Evolutionary conservation across 2,797 vertebrate genomes (phyloP).

Genomic region (Amazona finschi): DNA sequence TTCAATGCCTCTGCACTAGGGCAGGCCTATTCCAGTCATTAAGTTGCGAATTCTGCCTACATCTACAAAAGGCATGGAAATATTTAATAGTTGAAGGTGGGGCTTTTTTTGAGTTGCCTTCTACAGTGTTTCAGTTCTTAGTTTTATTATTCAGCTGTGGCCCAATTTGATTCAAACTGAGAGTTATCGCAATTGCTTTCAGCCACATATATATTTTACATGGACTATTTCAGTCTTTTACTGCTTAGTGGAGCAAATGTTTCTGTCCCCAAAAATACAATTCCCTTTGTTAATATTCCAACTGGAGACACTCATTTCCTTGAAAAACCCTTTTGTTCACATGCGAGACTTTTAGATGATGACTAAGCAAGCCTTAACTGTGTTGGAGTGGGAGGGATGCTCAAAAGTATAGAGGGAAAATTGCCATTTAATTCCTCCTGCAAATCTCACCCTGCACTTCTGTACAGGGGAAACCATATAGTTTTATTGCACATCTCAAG

Average conservation of each 20-base stretch:
- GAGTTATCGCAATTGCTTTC: neutral
- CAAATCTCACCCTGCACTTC: neutral
- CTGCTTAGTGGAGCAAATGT: neutral
- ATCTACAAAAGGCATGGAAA: neutral
- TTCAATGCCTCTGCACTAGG: neutral
- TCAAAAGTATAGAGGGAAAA: neutral
- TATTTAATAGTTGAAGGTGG: neutral
- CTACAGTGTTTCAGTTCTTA: neutral
- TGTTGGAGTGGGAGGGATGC: slow-evolving; percentile 6
- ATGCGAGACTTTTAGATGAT: slow-evolving; percentile 16
- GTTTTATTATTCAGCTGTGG: neutral
- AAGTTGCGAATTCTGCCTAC: neutral
- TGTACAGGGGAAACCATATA: neutral
- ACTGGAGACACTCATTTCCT: neutral
- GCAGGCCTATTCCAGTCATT: neutral
- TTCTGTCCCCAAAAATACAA: neutral
- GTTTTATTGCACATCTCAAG: neutral
- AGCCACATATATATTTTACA: neutral
- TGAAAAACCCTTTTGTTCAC: slow-evolving; percentile 14
- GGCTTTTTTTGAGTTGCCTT: neutral
- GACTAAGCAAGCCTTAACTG: slow-evolving; percentile 24
- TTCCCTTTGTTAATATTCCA: slow-evolving; percentile 35
- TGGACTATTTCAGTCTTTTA: neutral
- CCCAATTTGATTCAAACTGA: neutral
- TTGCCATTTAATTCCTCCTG: slow-evolving; percentile 12